These are phyloP conservation scores for pig (Sus scrofa) DNA, from an alignment of 2,113 vertebrate species.

Conservation along the genomic window DNA sequence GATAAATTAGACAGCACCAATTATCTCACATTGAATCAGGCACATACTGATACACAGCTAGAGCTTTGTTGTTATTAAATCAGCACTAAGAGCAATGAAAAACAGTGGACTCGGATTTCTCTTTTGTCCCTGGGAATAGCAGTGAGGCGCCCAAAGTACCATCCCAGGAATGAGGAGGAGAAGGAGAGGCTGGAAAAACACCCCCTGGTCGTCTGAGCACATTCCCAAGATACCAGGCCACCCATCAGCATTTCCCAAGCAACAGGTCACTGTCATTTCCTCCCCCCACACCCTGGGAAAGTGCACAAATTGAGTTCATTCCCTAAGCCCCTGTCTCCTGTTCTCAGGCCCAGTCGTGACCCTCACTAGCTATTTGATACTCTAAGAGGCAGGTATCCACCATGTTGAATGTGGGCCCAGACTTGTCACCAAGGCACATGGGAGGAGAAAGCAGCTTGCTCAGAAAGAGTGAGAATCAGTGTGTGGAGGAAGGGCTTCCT, in stretches of 20 bases:
- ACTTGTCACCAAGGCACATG: no score
- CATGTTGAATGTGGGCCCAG: neutral
- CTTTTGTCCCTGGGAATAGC: conserved; percentile 34
- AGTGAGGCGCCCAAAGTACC: conserved; percentile 49
- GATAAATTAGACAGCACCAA: neutral
- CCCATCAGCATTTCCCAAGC: conserved; percentile 62
- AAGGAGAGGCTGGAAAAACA: conserved; percentile 75
- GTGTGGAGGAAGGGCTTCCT: accelerated
- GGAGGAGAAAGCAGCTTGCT: neutral
- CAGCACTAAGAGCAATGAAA: neutral
- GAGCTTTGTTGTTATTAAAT: neutral
- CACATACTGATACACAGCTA: neutral
- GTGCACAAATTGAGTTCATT: neutral
- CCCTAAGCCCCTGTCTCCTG: neutral
- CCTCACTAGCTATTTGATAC: neutral
- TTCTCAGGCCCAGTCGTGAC: conserved; percentile 20
- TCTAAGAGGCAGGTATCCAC: neutral
- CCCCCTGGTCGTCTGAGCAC: conserved; percentile 54
- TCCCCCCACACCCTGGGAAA: conserved; percentile 73
- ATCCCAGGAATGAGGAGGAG: conserved; percentile 69
- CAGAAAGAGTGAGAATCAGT: neutral
- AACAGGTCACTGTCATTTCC: conserved; percentile 53
- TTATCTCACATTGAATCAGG: neutral
- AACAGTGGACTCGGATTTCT: neutral
- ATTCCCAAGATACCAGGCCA: conserved; percentile 79